These are phyloP conservation scores for Myioborus miniatus DNA, from an alignment of 2,797 vertebrate species.

Conservation along the genomic window DNA sequence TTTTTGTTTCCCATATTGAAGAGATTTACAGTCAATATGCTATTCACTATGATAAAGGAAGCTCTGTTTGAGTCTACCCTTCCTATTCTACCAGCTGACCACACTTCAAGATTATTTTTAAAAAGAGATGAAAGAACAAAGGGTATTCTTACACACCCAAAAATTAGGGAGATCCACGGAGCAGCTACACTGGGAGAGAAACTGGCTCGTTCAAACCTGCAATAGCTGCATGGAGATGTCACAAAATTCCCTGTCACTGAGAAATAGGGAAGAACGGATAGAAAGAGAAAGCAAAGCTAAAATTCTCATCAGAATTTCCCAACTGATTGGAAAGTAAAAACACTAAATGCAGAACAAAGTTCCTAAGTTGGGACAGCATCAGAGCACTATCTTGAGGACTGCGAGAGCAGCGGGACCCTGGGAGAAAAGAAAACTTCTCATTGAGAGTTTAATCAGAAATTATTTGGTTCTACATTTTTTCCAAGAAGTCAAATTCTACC, in stretches of 20 bases:
- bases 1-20: not conserved
- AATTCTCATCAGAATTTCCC: not conserved
- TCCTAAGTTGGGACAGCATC: not conserved
- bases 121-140: not conserved
- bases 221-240: not conserved
- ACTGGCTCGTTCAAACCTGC: not conserved
- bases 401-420: not conserved
- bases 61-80: not conserved
- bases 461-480: not conserved
- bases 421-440: not conserved
- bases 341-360: not conserved
- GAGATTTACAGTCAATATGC: not conserved
- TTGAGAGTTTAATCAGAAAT: not conserved
- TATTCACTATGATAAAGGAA: not conserved
- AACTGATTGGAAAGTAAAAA: not conserved
- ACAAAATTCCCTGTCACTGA: not conserved
- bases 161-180: not conserved
- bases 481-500: not conserved
- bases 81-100: not conserved
- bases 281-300: not conserved
- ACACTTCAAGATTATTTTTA: not conserved
- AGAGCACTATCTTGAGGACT: not conserved
- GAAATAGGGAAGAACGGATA: not conserved
- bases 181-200: not conserved
- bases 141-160: not conserved